phyloP scores from a whole-genome alignment of 2,888 invertebrate species.

The Therioaphis trifolii region DNA sequence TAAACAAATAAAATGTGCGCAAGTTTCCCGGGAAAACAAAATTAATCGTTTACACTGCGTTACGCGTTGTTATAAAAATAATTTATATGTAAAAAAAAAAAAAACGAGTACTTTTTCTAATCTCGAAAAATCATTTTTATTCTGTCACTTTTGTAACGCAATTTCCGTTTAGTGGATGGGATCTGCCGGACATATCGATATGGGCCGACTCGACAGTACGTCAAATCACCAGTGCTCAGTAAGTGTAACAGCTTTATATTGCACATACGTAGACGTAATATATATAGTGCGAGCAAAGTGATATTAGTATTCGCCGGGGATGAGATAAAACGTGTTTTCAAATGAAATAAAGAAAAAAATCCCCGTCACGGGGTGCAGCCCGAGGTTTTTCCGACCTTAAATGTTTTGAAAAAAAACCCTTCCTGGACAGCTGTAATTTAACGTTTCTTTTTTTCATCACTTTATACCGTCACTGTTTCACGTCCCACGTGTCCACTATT shows the following conservation, averaged over 20 bases:
- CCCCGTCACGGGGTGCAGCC: background rate
- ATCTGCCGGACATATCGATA: background rate
- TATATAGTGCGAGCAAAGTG: background rate
- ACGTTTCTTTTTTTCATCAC: background rate
- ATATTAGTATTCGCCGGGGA: background rate
- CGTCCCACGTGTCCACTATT: too few species aligned
- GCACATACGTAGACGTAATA: too few species aligned
- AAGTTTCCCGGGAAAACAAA: background rate
- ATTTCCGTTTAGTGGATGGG: background rate
- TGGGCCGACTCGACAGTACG: background rate
- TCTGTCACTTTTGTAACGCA: background rate
- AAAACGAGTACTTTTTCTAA: background rate
- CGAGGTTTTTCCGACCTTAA: too few species aligned
- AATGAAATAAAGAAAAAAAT: background rate
- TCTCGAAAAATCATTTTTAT: background rate
- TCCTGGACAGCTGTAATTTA: background rate
- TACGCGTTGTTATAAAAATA: background rate
- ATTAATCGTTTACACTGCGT: background rate
- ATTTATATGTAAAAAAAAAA: background rate
- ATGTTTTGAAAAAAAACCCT: background rate
- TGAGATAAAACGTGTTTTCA: background rate
- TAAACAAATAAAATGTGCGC: slow-evolving; percentile 31
- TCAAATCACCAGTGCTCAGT: background rate
- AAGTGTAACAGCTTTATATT: background rate
- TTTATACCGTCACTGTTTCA: too few species aligned